Evolutionary conservation across 1,140 invertebrate genomes (phyloP).

Genomic region (Myzus persicae): DNA sequence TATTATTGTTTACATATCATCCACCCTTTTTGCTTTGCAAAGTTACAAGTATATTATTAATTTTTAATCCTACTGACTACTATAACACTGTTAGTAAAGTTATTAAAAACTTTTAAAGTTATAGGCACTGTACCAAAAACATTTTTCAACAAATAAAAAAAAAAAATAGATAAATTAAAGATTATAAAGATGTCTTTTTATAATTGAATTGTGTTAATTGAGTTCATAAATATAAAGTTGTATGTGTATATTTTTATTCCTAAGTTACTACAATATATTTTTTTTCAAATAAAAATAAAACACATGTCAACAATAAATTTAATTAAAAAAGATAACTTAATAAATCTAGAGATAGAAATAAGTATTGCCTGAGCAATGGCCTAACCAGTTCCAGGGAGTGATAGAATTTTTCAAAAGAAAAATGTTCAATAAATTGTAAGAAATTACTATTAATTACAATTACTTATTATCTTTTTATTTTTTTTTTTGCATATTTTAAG

Average conservation of each 20-base stretch:
- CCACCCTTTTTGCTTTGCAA: not conserved
- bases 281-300: not conserved
- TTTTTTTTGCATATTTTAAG: too few species aligned
- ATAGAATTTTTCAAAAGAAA: too few species aligned
- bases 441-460: too few species aligned
- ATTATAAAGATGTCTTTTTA: not conserved
- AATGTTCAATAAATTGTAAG: too few species aligned
- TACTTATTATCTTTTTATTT: too few species aligned
- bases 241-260: not conserved
- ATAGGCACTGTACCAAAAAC: not conserved
- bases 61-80: not conserved
- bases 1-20: not conserved
- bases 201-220: not conserved
- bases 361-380: not conserved
- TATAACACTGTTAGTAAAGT: not conserved
- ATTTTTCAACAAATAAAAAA: too few species aligned
- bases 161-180: not conserved
- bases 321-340: not conserved
- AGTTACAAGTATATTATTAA: not conserved
- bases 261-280: not conserved
- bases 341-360: not conserved
- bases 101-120: not conserved
- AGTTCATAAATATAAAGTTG: not conserved
- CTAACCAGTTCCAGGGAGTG: not conserved
- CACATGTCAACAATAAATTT: not conserved